Base-by-base conservation (phyloP, 2,888 invertebrate species). In the Gastrophysa polygoni region DNA sequence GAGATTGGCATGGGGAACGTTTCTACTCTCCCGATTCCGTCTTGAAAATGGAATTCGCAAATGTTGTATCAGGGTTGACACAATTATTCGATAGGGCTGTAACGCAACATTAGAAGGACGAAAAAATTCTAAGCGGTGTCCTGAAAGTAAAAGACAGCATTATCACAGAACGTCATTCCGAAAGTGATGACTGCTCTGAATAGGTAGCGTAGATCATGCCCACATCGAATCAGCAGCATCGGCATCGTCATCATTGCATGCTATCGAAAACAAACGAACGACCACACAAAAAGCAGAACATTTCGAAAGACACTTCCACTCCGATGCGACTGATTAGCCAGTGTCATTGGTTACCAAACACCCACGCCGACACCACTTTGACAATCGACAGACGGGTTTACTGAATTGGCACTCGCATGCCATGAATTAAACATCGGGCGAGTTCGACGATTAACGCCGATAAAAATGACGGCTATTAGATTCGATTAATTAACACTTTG, bases 281-380 rank as follows among this genome's bases (percentile, higher is more conserved):
- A 54, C 54, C 63, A 63, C 63, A 63, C 51, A 57, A 34, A 56
- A 59, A 46, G 46, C 14, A 24, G 48, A 16, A 49, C 50, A 59
- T 63, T 56, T 63, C 63, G 48, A 51, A 46, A 29, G 59, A 63
- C 63, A 44, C 50, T 63, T 59, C 20, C 32, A 48, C 49, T 59
- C 56, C 51, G 63, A 59, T 56, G 50, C 59, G 56, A 59, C 49
- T 59, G 56, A 63, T 63, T 59, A 59, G 38, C 14, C 59, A 55
- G 55, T 48, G 49, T 54, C 55, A 43, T 60, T 55, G 48, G 55
- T 28, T 60, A 55, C 63, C 47, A 46, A 48, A 64, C 64, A 64
- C 64, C 64, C 61, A 64, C 64, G 61, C 61, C 49, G 55, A 57
- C 61, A 64, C 60, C 57, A 52, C 60, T 64, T 64, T 64, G 64